Percentiles rank a stretch among this genome's conserved stretches.
phyloP scores from a whole-genome alignment of 2,797 vertebrate species.

The Garrulus glandarius region DNA sequence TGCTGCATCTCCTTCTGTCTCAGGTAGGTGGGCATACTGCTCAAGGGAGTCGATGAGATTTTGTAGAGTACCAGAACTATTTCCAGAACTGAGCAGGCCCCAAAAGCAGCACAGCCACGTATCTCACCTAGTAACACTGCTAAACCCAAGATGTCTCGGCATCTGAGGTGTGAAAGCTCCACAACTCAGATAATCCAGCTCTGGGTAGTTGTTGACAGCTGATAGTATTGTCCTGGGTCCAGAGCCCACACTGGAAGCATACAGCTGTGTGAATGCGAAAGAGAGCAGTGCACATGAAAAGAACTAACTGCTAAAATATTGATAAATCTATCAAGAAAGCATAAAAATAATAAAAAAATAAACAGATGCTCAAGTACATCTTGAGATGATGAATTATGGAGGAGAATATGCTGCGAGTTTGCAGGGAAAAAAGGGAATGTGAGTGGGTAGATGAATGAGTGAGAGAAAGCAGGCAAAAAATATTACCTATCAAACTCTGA shows the following conservation, averaged over 20 bases:
- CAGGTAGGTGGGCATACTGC: neutral
- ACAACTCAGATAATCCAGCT: neutral
- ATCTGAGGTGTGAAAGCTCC: slow-evolving; percentile 21
- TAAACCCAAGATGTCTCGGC: slow-evolving; percentile 4
- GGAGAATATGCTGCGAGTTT: slow-evolving; percentile 59
- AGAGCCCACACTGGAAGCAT: neutral
- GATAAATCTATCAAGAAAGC: slow-evolving; percentile 74
- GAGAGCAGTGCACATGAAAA: slow-evolving; percentile 50
- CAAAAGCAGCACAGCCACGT: neutral
- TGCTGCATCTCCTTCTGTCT: neutral
- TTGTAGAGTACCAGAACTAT: neutral
- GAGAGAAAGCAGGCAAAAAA: slow-evolving; percentile 37
- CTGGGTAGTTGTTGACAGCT: neutral
- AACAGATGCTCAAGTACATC: slow-evolving; percentile 75
- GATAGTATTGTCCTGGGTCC: neutral
- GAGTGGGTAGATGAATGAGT: slow-evolving; percentile 42
- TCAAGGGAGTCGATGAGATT: neutral
- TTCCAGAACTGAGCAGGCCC: slow-evolving; percentile 11
- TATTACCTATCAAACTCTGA: neutral
- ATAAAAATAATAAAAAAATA: slow-evolving; percentile 76
- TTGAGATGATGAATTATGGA: slow-evolving; percentile 74
- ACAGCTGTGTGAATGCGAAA: neutral
- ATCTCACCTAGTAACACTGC: slow-evolving; percentile 42
- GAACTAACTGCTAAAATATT: slow-evolving; percentile 76
- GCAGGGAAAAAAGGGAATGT: slow-evolving; percentile 36